A percentile compares a stretch with the other conserved stretches of the same genome.
phyloP scores from a whole-genome alignment of 2,888 invertebrate genomes.

The Nephrotoma appendiculata region DNA sequence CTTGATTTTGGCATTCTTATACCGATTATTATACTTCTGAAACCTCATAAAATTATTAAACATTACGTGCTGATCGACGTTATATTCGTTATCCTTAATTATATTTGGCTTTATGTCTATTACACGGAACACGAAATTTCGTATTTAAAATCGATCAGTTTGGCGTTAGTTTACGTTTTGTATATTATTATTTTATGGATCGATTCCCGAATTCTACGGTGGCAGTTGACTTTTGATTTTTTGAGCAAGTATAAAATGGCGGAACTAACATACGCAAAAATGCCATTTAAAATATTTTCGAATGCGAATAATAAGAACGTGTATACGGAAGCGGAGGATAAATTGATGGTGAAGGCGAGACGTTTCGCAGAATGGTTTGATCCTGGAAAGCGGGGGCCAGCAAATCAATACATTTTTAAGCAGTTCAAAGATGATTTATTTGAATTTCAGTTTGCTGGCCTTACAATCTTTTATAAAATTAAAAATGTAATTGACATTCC shows the following conservation, averaged over 20 bases:
- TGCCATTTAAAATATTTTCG: background rate
- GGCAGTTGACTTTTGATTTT: background rate
- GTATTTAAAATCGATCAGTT: background rate
- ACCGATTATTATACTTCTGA: background rate
- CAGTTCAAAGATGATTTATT: background rate
- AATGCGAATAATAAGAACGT: background rate
- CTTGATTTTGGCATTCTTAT: background rate
- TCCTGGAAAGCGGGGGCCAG: background rate
- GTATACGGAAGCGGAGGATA: background rate
- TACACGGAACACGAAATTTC: background rate
- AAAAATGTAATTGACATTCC: background rate
- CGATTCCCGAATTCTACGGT: background rate
- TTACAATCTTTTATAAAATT: background rate
- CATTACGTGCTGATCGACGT: background rate
- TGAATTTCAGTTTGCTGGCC: background rate
- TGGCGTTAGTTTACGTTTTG: background rate
- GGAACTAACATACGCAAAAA: background rate
- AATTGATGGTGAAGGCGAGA: background rate
- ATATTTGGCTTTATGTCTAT: background rate
- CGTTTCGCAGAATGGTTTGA: background rate
- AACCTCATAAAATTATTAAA: background rate
- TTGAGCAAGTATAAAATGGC: background rate
- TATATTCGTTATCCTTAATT: background rate
- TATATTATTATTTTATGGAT: background rate
- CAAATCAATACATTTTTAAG: background rate